These are phyloP conservation scores for Tokudaia muenninki DNA, from an alignment of 2,797 vertebrate species.

Conservation along the genomic window DNA sequence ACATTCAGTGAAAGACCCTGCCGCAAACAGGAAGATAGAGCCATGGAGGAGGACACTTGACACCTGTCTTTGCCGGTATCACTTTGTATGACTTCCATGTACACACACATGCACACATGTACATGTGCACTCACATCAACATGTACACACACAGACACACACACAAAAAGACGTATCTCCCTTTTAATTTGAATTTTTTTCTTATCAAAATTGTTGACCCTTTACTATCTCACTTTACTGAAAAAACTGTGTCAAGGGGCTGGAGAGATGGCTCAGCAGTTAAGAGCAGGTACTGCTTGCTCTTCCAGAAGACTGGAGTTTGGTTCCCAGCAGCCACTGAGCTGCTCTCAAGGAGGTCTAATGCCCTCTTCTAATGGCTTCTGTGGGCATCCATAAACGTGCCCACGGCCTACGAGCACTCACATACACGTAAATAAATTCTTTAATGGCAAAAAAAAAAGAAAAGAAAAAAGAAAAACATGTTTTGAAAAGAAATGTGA, in stretches of 20 bases:
- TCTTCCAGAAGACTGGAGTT: not conserved
- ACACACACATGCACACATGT: not conserved
- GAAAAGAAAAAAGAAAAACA: not conserved
- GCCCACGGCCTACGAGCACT: not conserved
- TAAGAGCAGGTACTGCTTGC: not conserved
- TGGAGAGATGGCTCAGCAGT: not conserved
- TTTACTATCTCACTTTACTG: not conserved
- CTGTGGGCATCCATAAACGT: not conserved
- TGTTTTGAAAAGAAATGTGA: not conserved
- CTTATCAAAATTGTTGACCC: not conserved
- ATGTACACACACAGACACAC: not conserved
- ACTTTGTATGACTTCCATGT: too few relatives aligned
- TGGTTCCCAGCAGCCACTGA: not conserved
- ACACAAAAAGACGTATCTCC: not conserved
- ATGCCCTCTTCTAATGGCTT: not conserved
- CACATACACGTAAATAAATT: not conserved
- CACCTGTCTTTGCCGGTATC: too few relatives aligned
- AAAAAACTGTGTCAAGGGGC: not conserved
- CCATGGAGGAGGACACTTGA: too few relatives aligned
- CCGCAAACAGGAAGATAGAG: too few relatives aligned
- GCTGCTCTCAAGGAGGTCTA: not conserved
- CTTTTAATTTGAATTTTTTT: not conserved
- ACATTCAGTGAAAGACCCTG: too few relatives aligned
- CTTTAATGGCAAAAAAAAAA: not conserved
- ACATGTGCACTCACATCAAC: not conserved